These are phyloP conservation scores for Origma solitaria DNA, from an alignment of 2,113 vertebrate species.

Conservation along the genomic window DNA sequence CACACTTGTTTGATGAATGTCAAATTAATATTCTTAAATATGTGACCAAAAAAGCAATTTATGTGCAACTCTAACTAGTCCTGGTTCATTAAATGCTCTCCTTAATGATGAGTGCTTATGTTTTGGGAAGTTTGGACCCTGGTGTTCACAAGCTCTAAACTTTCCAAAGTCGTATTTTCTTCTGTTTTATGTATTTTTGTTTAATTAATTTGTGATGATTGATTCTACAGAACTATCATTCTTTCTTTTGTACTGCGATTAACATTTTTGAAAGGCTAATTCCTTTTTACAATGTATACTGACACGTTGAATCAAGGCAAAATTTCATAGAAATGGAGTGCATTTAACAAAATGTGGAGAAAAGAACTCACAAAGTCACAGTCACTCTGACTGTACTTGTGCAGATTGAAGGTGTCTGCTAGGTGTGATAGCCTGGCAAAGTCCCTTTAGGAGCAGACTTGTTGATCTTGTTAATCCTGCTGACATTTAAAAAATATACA, in stretches of 20 bases:
- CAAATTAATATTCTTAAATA: neutral
- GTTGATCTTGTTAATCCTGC: neutral
- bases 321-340: neutral
- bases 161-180: neutral
- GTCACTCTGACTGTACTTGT: neutral
- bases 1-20: neutral
- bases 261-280: neutral
- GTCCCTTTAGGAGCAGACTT: neutral
- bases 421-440: neutral
- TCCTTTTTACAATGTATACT: neutral
- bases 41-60: neutral
- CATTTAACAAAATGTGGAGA: neutral
- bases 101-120: neutral
- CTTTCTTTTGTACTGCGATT: neutral
- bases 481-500: accelerated
- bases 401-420: neutral
- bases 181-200: neutral
- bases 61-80: neutral
- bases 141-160: neutral
- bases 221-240: neutral
- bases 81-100: neutral
- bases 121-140: neutral
- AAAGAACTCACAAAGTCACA: neutral
- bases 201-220: neutral
- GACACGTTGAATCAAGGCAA: neutral